Conservation (phyloP, 2,888 invertebrate genomes). For the Biston stratarius region DNA sequence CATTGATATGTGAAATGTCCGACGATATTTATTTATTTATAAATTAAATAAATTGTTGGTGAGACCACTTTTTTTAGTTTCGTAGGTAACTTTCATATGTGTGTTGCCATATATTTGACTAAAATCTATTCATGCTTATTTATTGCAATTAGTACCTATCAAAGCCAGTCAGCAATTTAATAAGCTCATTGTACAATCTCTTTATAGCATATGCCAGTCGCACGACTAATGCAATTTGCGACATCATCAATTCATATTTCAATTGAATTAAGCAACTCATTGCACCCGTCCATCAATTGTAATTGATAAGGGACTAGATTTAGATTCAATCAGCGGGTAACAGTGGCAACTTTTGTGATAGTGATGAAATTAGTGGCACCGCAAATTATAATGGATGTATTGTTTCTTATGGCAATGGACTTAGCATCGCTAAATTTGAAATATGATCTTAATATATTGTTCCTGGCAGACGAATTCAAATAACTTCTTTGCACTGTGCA, state of each 20-base stretch:
- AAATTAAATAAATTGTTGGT: too few relatives aligned
- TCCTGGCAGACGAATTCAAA: too few relatives aligned
- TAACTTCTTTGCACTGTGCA: too few relatives aligned
- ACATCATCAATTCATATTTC: background rate
- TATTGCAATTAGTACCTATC: too few relatives aligned
- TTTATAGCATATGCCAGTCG: background rate
- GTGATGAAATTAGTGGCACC: background rate
- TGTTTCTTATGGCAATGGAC: background rate
- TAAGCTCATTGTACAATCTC: too few relatives aligned
- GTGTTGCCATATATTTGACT: too few relatives aligned
- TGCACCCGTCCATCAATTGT: conserved; percentile 3
- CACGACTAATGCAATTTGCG: background rate
- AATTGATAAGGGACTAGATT: conserved; percentile 3
- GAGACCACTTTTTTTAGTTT: too few relatives aligned
- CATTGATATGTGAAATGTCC: background rate
- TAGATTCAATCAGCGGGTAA: conserved; percentile 5
- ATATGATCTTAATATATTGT: too few relatives aligned
- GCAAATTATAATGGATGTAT: background rate
- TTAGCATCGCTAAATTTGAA: background rate
- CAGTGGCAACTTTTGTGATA: conserved; percentile 8
- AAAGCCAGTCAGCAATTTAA: too few relatives aligned
- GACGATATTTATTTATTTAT: background rate
- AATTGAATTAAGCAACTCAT: conserved; percentile 12
- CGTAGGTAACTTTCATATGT: too few relatives aligned
- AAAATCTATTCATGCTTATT: too few relatives aligned